These are phyloP conservation scores for Meleagris gallopavo DNA, from an alignment of 2,113 vertebrate species.

Conservation along the genomic window DNA sequence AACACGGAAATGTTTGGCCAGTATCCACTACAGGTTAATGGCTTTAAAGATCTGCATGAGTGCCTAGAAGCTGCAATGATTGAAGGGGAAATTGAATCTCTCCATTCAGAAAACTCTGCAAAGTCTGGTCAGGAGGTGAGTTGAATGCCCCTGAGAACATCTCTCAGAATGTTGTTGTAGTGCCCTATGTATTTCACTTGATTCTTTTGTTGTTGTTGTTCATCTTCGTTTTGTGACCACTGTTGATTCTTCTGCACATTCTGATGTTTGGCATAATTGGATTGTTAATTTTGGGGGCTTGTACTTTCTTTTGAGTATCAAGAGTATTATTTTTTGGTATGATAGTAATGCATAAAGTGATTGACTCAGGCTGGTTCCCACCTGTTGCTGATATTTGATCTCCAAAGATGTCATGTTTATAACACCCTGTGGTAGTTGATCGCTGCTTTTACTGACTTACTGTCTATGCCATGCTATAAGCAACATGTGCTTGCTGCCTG, in stretches of 20 bases:
- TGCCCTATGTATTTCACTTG: neutral
- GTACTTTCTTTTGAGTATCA: neutral
- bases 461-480: neutral
- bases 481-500: neutral
- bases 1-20: slow-evolving; percentile 99
- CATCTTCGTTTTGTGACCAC: neutral
- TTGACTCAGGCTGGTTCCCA: neutral
- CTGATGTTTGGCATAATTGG: neutral
- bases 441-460: neutral
- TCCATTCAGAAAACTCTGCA: slow-evolving; percentile 95
- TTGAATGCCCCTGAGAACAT: neutral
- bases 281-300: neutral
- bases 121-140: slow-evolving; percentile 91
- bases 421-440: neutral
- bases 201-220: neutral
- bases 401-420: neutral
- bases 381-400: neutral
- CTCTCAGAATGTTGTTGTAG: neutral
- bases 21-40: slow-evolving; percentile 97
- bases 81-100: slow-evolving; percentile 97
- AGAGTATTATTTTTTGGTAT: neutral
- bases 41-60: slow-evolving; percentile 97
- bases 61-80: slow-evolving; percentile 98
- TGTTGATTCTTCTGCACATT: neutral
- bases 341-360: neutral